A percentile compares a stretch with the other conserved stretches of the same genome.
Conservation (phyloP, 2,888 invertebrate genomes). For the Automeris io region DNA sequence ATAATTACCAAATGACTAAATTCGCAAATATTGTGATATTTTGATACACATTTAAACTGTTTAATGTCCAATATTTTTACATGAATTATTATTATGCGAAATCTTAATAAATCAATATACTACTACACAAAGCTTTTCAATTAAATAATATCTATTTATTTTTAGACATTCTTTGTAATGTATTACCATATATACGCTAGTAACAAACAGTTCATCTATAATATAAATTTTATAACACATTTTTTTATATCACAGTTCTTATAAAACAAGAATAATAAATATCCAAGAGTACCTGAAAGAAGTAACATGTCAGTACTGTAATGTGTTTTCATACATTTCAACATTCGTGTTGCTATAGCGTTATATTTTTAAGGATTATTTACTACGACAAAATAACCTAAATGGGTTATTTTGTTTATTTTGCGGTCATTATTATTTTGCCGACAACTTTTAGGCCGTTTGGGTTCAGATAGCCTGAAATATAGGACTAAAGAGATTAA, state of each 20-base stretch:
- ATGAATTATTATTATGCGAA: conserved; percentile 34
- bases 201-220: too few species aligned
- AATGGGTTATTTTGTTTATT: too few species aligned
- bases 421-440: too few species aligned
- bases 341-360: too few species aligned
- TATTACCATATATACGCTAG: too few species aligned
- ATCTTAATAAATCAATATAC: conserved; percentile 38
- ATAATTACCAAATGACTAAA: conserved; percentile 6
- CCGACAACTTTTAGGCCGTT: too few species aligned
- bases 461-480: too few species aligned
- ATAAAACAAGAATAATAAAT: conserved; percentile 23
- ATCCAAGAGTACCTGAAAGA: conserved; percentile 16
- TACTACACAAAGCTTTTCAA: conserved; percentile 25
- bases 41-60: conserved; percentile 8
- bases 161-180: background rate
- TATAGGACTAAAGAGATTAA: too few species aligned
- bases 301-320: background rate
- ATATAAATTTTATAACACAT: background rate
- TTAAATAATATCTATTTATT: conserved; percentile 19
- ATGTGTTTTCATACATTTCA: too few species aligned
- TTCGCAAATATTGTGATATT: conserved; percentile 13
- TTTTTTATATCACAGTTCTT: conserved; percentile 56
- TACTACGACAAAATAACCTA: too few species aligned
- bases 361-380: too few species aligned
- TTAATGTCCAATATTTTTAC: conserved; percentile 8